These are phyloP conservation scores for Ditylenchus dipsaci DNA, from an alignment of 1,140 invertebrate genomes.

Conservation along the genomic window DNA sequence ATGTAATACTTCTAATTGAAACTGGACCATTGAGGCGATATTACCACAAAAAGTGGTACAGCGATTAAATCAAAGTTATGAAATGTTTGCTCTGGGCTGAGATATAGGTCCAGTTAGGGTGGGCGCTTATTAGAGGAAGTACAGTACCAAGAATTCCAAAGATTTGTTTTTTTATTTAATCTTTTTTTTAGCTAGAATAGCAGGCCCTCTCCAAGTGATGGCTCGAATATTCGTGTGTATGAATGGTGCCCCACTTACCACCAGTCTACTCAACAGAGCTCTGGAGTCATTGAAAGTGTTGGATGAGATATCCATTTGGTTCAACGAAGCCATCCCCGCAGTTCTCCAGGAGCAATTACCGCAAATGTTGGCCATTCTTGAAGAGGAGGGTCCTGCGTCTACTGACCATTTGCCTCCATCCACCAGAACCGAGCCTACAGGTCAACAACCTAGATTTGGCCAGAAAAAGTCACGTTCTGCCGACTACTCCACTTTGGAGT, in stretches of 20 bases:
- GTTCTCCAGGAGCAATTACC: slow-evolving; percentile 16
- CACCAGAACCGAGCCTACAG: neutral
- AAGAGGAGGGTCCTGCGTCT: slow-evolving; percentile 18
- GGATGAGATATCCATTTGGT: slow-evolving; percentile 34
- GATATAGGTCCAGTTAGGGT: no score
- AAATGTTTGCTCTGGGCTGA: no score
- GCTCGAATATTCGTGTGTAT: slow-evolving; percentile 50
- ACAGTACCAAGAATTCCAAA: no score
- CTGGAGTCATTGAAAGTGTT: slow-evolving; percentile 41
- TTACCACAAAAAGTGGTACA: no score
- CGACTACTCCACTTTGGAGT: slow-evolving; percentile 18
- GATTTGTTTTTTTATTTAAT: no score
- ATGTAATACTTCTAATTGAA: no score
- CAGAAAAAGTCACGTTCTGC: neutral
- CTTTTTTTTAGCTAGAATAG: slow-evolving; percentile 50
- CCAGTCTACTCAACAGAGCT: slow-evolving; percentile 37
- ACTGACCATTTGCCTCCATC: neutral
- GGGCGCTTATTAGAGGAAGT: no score
- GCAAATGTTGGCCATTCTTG: slow-evolving; percentile 23
- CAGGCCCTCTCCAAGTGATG: slow-evolving; percentile 51
- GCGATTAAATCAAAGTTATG: no score
- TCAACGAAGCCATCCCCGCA: slow-evolving; percentile 21
- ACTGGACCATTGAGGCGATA: no score
- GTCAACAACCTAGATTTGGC: neutral
- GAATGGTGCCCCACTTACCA: slow-evolving; percentile 51